A percentile compares a stretch with the other conserved stretches of the same genome.
Conservation (phyloP, 1,140 invertebrate species). For the Drosophila yakuba region DNA sequence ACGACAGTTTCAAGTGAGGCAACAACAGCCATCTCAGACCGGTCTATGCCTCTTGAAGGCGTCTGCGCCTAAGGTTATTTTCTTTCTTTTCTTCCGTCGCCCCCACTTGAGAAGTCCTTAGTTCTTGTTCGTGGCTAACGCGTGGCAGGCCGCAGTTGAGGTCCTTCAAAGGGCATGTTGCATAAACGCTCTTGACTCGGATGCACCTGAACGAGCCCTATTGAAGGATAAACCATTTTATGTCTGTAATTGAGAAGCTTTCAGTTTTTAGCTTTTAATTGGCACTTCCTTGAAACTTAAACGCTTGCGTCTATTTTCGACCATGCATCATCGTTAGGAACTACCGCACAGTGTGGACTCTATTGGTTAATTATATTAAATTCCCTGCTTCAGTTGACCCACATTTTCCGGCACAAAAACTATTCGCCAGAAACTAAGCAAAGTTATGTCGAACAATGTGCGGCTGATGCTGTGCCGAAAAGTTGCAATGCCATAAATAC, state of each 20-base stretch:
- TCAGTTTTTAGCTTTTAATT: background rate
- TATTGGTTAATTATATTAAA: slow-evolving; percentile 37
- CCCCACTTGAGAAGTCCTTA: slow-evolving; percentile 41
- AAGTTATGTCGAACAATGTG: slow-evolving; percentile 43
- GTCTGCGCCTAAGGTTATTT: slow-evolving; percentile 69
- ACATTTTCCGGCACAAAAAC: slow-evolving; percentile 24
- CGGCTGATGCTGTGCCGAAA: slow-evolving; percentile 30
- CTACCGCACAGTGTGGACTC: background rate
- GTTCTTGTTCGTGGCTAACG: slow-evolving; percentile 40
- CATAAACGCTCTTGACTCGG: slow-evolving; percentile 18
- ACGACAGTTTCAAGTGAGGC: slow-evolving; percentile 76
- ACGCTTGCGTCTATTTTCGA: background rate
- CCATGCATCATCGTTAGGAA: background rate
- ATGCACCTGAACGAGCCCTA: slow-evolving; percentile 8
- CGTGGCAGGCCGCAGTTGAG: slow-evolving; percentile 17
- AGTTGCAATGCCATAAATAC: slow-evolving; percentile 47
- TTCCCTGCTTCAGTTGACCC: slow-evolving; percentile 20
- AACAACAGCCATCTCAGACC: slow-evolving; percentile 57
- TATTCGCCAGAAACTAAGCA: slow-evolving; percentile 33
- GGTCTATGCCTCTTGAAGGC: slow-evolving; percentile 75
- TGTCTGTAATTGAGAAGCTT: slow-evolving; percentile 6
- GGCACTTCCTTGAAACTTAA: background rate
- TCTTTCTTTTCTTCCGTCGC: slow-evolving; percentile 27
- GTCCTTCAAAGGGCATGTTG: slow-evolving; percentile 27
- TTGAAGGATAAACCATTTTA: slow-evolving; percentile 5